Percentiles rank a stretch among this genome's conserved stretches.
phyloP scores from a whole-genome alignment of 2,797 vertebrate species.

The Pseudopleuronectes americanus region DNA sequence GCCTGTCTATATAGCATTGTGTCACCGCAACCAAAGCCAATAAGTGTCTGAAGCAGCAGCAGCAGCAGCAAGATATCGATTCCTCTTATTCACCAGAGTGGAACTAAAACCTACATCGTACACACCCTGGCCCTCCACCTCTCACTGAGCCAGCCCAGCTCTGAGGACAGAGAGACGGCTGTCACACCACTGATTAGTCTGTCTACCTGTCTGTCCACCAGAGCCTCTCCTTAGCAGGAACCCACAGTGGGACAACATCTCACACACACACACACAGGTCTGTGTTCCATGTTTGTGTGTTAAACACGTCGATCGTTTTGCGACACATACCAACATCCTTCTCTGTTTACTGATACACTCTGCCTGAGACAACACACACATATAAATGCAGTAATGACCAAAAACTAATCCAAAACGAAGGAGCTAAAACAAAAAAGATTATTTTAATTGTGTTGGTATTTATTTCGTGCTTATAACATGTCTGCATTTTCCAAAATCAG shows the following conservation, averaged over 20 bases:
- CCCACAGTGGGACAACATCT: slow-evolving; percentile 29
- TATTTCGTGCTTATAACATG: background rate
- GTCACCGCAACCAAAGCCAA: slow-evolving; percentile 79
- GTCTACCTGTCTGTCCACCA: slow-evolving; percentile 57
- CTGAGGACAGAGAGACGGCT: slow-evolving; percentile 40
- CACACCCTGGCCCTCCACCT: slow-evolving; percentile 72
- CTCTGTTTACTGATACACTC: slow-evolving; percentile 56
- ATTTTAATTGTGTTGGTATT: background rate
- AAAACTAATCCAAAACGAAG: too few species aligned
- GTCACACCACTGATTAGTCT: slow-evolving; percentile 63
- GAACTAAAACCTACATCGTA: slow-evolving; percentile 85
- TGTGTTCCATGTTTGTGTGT: slow-evolving; percentile 62
- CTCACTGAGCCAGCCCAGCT: slow-evolving; percentile 47
- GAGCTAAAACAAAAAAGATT: background rate
- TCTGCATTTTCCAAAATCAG: background rate
- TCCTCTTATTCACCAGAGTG: slow-evolving; percentile 81
- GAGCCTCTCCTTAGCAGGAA: slow-evolving; percentile 46
- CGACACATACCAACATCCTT: slow-evolving; percentile 45
- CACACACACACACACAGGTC: slow-evolving; percentile 12
- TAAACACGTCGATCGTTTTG: slow-evolving; percentile 54
- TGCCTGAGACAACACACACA: slow-evolving; percentile 14
- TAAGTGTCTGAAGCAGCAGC: slow-evolving; percentile 77
- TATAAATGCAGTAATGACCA: background rate
- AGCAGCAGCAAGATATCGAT: slow-evolving; percentile 79
- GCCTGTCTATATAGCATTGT: slow-evolving; percentile 77